phyloP scores from a whole-genome alignment of 2,888 invertebrate genomes.

The Xiphydria camelus region DNA sequence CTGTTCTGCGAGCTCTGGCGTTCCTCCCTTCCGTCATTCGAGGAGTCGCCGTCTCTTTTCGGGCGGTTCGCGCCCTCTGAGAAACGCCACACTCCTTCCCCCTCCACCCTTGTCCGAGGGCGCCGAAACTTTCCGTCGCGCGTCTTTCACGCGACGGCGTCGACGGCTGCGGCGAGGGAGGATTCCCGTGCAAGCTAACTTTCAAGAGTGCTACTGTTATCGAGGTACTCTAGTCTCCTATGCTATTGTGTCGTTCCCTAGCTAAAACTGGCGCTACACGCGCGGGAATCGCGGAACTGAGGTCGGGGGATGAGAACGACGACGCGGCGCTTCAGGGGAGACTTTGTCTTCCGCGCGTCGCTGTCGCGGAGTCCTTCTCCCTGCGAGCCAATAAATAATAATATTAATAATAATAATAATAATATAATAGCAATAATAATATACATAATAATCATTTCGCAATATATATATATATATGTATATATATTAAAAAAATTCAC shows the following conservation, averaged over 20 bases:
- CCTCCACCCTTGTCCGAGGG: no score
- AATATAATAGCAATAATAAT: slow-evolving; percentile 12
- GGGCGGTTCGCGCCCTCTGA: slow-evolving; percentile 1
- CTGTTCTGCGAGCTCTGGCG: slow-evolving; percentile 50
- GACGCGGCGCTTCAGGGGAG: not conserved
- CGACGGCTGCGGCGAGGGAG: slow-evolving; percentile 39
- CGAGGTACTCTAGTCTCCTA: slow-evolving; percentile 49
- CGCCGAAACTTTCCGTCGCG: no score
- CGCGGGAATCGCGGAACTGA: slow-evolving; percentile 14
- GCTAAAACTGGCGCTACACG: slow-evolving; percentile 38
- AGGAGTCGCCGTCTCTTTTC: not conserved
- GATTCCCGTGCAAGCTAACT: slow-evolving; percentile 49
- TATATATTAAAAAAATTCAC: slow-evolving; percentile 1
- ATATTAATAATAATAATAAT: slow-evolving; percentile 16
- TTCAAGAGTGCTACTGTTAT: slow-evolving; percentile 48
- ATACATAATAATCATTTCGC: not conserved
- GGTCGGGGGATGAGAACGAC: not conserved
- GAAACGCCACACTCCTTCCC: no score
- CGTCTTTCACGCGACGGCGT: no score
- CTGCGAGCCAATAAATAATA: no score
- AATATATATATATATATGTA: not conserved
- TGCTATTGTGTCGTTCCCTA: slow-evolving; percentile 34
- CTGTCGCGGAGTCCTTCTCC: no score
- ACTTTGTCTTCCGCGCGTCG: no score
- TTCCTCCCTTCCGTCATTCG: slow-evolving; percentile 36